Base-by-base conservation (phyloP, 2,113 vertebrate genomes). In the Toxotes chatareus region DNA sequence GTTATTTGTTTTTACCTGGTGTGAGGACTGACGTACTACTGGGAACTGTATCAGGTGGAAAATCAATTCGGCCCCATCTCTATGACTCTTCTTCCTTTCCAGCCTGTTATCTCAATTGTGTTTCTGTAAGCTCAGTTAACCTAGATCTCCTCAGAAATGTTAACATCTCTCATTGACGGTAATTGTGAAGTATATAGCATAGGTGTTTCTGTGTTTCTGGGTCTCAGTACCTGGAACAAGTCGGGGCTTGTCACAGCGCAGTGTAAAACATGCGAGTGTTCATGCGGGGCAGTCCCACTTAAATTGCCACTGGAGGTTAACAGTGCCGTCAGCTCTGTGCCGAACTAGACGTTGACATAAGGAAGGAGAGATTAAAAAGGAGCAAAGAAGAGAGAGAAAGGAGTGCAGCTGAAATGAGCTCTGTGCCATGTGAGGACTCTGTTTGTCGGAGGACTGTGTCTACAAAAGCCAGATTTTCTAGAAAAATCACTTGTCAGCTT, bases 151-250 rank as follows among this genome's bases (percentile, higher is more conserved):
- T 68, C 27, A 32, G 76, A 69, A 79, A 80, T 57, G 16, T 70
- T 53, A 36, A 61, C 23, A 1, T 40, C 21, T 31, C 17, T 60
- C 23, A 49, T 27, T 73, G 74, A 66, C 4, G 19, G 68, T 78
- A 66, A 85, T 51, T 85, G 82, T 82, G 53, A 81, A 51, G 70
- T 63, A 4, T 65, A 49, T 3, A 16, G 44, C 27, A 56, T 60
- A n/a, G 23, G 61, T 73, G 81, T 80, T 77, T 81, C 49, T 73
- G 27, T 73, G 81, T 80, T 77, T 81, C 49, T 73, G 27, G 80
- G 66, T 81, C 27, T 36, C 44, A 3, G 46, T 53, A 19, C 21
- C 44, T 16, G 17, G 83, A 75, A 76, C 78, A 77, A 82, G 84
- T 68, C 0, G 5, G 77, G 67, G 47, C 87, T 66, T 86, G 89